phyloP scores from a whole-genome alignment of 2,888 invertebrate species.

The Chelonus formosanus region DNA sequence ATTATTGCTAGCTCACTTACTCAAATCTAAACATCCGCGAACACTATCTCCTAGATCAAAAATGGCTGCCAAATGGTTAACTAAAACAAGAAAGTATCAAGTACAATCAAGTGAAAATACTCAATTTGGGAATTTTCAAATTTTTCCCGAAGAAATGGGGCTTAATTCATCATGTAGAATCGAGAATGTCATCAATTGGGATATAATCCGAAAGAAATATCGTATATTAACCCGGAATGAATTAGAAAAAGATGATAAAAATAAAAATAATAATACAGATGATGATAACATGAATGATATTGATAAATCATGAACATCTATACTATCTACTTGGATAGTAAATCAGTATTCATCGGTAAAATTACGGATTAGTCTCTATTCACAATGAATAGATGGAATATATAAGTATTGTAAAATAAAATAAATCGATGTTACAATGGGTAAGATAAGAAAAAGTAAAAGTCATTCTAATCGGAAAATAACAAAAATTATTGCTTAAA shows the following conservation, averaged over 20 bases:
- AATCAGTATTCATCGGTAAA: too few relatives aligned
- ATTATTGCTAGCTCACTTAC: slow-evolving; percentile 67
- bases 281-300: slow-evolving; percentile 54
- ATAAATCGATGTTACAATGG: too few relatives aligned
- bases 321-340: too few relatives aligned
- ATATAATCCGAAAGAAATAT: slow-evolving; percentile 90
- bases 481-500: too few relatives aligned
- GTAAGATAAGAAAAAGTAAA: too few relatives aligned
- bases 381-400: too few relatives aligned
- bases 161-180: slow-evolving; percentile 80
- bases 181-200: slow-evolving; percentile 92
- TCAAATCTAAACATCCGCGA: slow-evolving; percentile 64
- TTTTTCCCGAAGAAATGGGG: slow-evolving; percentile 61
- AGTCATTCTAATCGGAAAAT: too few relatives aligned
- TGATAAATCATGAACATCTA: slow-evolving; percentile 39
- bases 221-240: slow-evolving; percentile 77
- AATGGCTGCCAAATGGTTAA: slow-evolving; percentile 67
- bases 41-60: slow-evolving; percentile 66
- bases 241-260: slow-evolving; percentile 65
- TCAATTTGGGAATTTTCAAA: slow-evolving; percentile 85
- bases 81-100: slow-evolving; percentile 67
- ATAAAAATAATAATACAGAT: slow-evolving; percentile 52
- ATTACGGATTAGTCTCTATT: too few relatives aligned
- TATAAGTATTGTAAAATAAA: too few relatives aligned
- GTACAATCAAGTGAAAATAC: slow-evolving; percentile 72